Evolutionary conservation across 23 tunicate species (phyloP), one percentile per base, ranked within the genome.

Genomic region (Pegea sp.): DNA sequence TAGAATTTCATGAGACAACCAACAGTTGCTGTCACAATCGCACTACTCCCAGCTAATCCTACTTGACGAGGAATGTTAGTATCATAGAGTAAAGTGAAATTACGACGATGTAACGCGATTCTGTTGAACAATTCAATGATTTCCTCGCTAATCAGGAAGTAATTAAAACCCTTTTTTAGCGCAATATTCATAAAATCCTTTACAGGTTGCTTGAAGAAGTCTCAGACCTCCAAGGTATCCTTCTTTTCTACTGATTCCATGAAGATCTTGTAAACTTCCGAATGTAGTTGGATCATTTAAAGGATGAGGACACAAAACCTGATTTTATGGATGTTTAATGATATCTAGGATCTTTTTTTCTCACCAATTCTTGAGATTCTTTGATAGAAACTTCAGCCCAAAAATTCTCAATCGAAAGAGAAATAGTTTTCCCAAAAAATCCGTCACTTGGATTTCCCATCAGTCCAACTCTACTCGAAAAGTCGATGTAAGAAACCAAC

Each of bases 381-480:
- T 48, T 54, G 19, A 86, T 86, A 2, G 86, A 64, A 5, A 53
- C 87, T 54, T 68, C 76, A 13, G 96, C 96, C 96, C 96, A 86
- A 38, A 86, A 86, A 44, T 86, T 86, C 32, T 66, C 38, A 42
- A 86, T 86, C 2, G 96, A 86, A 30, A 86, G 52, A 5, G 96
- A 74, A 42, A 86, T 86, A 26, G 96, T 86, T 75, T 86, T 86
- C 26, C 96, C 96, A 69, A 34, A 63, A 74, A 86, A 86, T 1
- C 96, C 96, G 53, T 86, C 96, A 51, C 86, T 74, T 1, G 96
- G 96, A 58, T 86, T 86, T 26, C 96, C 96, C 68, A 86, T 69
- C 22, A 86, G 57, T 25, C 96, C 96, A 1, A 86, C 76, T 24
- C 92, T 68, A 54, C 16, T 38, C 16, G 46, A 8, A 8, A 38